A percentile compares a stretch with the other conserved stretches of the same genome.
Evolutionary conservation across 2,797 vertebrate genomes (phyloP).

Genomic region (Myotis daubentonii): DNA sequence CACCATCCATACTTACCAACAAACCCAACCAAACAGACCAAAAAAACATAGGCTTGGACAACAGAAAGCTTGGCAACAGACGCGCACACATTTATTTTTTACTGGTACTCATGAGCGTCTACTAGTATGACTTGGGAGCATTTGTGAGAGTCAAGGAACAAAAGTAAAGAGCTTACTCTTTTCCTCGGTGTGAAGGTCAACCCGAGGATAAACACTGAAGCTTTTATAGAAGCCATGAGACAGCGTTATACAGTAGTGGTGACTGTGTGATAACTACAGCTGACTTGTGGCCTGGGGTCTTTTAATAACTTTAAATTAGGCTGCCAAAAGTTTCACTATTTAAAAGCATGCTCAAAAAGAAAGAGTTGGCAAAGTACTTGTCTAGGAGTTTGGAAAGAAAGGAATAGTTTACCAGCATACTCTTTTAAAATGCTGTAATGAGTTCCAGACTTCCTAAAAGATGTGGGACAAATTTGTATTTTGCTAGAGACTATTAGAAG

Average conservation of each 20-base stretch:
- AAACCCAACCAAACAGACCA: not conserved
- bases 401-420: not conserved
- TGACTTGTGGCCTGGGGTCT: not conserved
- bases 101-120: not conserved
- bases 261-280: not conserved
- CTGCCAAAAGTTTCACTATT: not conserved
- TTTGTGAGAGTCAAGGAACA: not conserved
- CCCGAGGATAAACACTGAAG: not conserved
- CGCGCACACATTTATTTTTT: not conserved
- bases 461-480: not conserved
- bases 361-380: not conserved
- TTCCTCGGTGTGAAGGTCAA: not conserved
- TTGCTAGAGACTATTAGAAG: not conserved
- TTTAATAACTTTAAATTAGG: conserved; percentile 20
- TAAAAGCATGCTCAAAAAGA: not conserved
- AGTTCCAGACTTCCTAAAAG: not conserved
- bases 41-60: not conserved
- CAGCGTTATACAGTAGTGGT: not conserved
- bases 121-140: not conserved
- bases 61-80: not conserved
- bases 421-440: not conserved
- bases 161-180: not conserved
- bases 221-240: not conserved
- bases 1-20: not conserved
- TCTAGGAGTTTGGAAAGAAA: not conserved